Base-by-base conservation (phyloP, 2,113 vertebrate species). In the Sula dactylatra region DNA sequence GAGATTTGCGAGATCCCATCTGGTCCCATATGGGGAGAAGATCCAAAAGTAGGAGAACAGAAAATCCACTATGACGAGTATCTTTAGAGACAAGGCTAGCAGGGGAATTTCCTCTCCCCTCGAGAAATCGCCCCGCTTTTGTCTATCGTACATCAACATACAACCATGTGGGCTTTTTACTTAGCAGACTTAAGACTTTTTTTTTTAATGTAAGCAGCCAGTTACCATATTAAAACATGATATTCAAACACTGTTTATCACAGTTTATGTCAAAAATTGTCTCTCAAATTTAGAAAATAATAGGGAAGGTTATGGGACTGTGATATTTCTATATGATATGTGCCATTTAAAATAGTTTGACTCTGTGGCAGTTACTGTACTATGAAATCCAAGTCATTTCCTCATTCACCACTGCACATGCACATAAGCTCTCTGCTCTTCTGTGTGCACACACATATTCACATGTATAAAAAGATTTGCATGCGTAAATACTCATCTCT, bases 351-450 rank as follows among this genome's bases (percentile, higher is more conserved):
- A 59, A 38, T 34, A 64, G 44, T 17, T 65, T 19, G 55, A 2
- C 47, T 80, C 1, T 2, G 6, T 31, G 58, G 36, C 56, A 40
- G 36, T 50, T 58, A 58, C 4, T 34, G 27, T 49, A 3, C 55
- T 66, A 34, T 6, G 27, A 73, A 50, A 62, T 31, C 29, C 36
- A 38, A 34, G 20, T 25, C 3, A 5, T 42, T 47, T n/a, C 47
- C 24, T 55, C 22, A 6, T 16, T 17, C 31, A 12, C 11, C 16
- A 0, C 15, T 64, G 32, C 5, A 13, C 21, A 1, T 27, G n/a
- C 47, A 20, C 16, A 1, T 25, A 9, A 73, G 13, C n/a, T n/a
- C 54, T 59, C 52, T 8, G 56, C 55, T n/a, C 45, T 31, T 42
- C 40, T 13, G 18, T 14, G 29, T 14, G 18, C 17, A 2, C 86